Conservation (phyloP, 2,113 vertebrate genomes). For the Tonatia bakeri region DNA sequence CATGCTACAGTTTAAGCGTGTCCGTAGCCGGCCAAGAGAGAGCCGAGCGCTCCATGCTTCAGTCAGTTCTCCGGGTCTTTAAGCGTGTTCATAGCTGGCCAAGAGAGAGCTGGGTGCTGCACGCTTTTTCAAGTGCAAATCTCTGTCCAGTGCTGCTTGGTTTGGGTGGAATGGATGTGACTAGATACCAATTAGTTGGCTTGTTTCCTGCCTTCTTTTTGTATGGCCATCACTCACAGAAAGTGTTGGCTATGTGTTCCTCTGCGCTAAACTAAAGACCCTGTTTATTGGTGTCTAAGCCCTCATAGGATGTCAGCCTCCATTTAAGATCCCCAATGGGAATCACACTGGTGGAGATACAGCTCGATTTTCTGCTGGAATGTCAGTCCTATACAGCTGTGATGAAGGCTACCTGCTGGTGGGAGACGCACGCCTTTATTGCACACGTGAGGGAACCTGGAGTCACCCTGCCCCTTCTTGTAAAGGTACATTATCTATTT, state of each 20-base stretch:
- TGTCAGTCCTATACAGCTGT: constrained; percentile 74
- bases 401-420: constrained; percentile 65
- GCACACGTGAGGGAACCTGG: constrained; percentile 68
- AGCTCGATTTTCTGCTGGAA: constrained; percentile 53
- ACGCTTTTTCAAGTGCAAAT: too few species aligned
- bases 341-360: constrained; percentile 51
- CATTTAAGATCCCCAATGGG: constrained; percentile 59
- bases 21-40: too few species aligned
- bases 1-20: too few species aligned
- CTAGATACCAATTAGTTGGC: neutral
- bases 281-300: constrained; percentile 40
- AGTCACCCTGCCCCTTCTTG: constrained; percentile 49
- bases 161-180: neutral
- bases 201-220: neutral
- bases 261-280: constrained; percentile 27
- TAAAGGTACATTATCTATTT: neutral
- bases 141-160: neutral
- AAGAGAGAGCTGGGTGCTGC: too few species aligned
- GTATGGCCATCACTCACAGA: neutral
- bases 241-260: neutral
- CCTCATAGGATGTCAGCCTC: constrained; percentile 55
- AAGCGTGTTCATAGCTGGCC: too few species aligned
- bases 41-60: too few species aligned
- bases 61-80: too few species aligned
- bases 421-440: constrained; percentile 62